Percentiles rank a stretch among this genome's conserved stretches.
Evolutionary conservation across 2,888 invertebrate species (phyloP).

Genomic region (Argyra leucocephala): DNA sequence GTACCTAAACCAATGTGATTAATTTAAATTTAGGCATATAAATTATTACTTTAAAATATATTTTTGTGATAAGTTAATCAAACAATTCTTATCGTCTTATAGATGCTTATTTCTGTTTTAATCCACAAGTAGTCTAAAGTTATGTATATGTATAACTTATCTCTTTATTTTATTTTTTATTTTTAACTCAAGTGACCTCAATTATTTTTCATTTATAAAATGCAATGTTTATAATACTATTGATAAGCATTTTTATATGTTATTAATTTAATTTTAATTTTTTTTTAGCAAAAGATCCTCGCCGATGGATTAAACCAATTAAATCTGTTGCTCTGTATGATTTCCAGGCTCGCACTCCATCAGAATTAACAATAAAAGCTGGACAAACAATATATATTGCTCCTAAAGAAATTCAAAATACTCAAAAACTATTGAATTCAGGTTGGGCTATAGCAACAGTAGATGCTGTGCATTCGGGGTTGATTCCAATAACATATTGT

Average conservation of each 20-base stretch:
- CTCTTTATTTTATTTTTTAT: neutral
- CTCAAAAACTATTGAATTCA: constrained; percentile 51
- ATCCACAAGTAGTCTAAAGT: no score
- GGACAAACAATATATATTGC: constrained; percentile 75
- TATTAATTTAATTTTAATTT: constrained; percentile 14
- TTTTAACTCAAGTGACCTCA: neutral
- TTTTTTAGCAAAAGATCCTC: constrained; percentile 53
- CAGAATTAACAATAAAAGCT: constrained; percentile 66
- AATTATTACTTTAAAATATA: neutral
- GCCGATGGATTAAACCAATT: constrained; percentile 59
- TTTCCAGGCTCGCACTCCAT: constrained; percentile 59
- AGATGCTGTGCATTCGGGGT: constrained; percentile 51
- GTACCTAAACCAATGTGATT: no score
- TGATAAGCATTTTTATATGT: neutral
- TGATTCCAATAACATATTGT: constrained; percentile 55
- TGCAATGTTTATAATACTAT: neutral
- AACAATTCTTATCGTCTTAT: neutral
- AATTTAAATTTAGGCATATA: no score
- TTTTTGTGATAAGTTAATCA: neutral
- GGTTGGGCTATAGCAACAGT: constrained; percentile 59
- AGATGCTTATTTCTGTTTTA: neutral
- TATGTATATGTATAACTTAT: neutral
- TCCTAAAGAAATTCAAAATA: constrained; percentile 69
- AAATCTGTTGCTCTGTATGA: constrained; percentile 62
- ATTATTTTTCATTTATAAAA: neutral